Evolutionary conservation across 2,113 vertebrate genomes (phyloP).

Genomic region (Cepphus grylle): DNA sequence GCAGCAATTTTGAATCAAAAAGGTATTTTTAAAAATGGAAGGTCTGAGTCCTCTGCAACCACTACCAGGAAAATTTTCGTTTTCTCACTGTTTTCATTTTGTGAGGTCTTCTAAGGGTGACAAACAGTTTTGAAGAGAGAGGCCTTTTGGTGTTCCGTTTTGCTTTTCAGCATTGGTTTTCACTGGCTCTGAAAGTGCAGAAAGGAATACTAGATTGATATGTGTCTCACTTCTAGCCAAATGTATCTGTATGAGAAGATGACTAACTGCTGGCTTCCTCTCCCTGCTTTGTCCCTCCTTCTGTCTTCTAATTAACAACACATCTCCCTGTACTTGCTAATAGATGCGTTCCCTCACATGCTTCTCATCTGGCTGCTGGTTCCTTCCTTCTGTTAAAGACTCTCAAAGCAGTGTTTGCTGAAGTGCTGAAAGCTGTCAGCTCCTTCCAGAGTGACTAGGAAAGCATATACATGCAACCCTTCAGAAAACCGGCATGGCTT

Average conservation of each 20-base stretch:
- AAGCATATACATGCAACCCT: not conserved
- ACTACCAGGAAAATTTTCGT: not conserved
- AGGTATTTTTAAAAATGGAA: not conserved
- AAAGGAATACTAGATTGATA: not conserved
- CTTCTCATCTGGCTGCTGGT: conserved; percentile 52
- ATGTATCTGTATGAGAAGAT: conserved; percentile 37
- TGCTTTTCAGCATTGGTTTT: conserved; percentile 12
- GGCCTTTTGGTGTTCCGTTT: not conserved
- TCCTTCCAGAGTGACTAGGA: not conserved
- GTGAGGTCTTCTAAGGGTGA: not conserved
- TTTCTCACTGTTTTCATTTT: not conserved
- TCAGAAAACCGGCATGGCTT: not conserved
- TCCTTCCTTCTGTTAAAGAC: conserved; percentile 36
- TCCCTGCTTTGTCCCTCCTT: conserved; percentile 51
- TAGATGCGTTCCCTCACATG: conserved; percentile 53
- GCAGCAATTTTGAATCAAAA: not conserved
- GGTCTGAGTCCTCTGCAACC: not conserved
- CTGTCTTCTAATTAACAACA: conserved; percentile 58
- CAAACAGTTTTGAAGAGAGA: not conserved
- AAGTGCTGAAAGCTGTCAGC: conserved; percentile 61
- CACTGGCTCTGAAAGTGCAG: not conserved
- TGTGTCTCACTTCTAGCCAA: conserved; percentile 1
- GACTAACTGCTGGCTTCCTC: conserved; percentile 56
- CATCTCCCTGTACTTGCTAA: conserved; percentile 58
- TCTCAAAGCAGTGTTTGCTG: conserved; percentile 15